These are phyloP conservation scores for Ornithorhynchus anatinus DNA, from an alignment of 2,113 vertebrate species.

Conservation along the genomic window DNA sequence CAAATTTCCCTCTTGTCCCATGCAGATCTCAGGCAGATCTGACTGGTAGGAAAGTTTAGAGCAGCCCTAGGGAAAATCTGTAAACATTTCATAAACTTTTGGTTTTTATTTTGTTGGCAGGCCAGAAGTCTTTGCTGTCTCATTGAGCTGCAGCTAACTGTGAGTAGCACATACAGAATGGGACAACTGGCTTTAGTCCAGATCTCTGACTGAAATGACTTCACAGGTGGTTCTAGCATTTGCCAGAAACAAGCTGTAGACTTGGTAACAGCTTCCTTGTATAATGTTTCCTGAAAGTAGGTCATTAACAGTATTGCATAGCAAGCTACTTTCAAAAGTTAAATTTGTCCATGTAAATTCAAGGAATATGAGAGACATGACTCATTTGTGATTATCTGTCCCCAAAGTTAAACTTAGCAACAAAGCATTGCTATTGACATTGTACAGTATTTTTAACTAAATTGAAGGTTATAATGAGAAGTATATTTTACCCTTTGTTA, in stretches of 20 bases:
- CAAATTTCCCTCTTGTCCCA: too few relatives aligned
- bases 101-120: conserved; percentile 12
- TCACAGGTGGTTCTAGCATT: conserved; percentile 19
- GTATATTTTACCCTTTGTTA: conserved; percentile 3
- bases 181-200: conserved; percentile 21
- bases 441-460: conserved; percentile 14
- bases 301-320: conserved; percentile 46
- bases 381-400: conserved; percentile 14
- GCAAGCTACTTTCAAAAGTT: conserved; percentile 41
- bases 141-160: background rate
- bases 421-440: background rate
- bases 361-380: conserved; percentile 36
- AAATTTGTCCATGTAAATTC: background rate
- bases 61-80: background rate
- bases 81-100: background rate
- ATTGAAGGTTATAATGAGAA: background rate
- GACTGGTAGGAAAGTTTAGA: background rate
- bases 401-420: conserved; percentile 17
- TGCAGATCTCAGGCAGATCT: background rate
- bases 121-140: background rate
- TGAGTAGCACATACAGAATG: conserved; percentile 34
- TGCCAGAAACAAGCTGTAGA: conserved; percentile 31
- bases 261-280: conserved; percentile 37
- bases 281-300: conserved; percentile 45
- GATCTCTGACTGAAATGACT: conserved; percentile 34